phyloP scores from a whole-genome alignment of 2,113 vertebrate genomes.

The Camelus dromedarius region DNA sequence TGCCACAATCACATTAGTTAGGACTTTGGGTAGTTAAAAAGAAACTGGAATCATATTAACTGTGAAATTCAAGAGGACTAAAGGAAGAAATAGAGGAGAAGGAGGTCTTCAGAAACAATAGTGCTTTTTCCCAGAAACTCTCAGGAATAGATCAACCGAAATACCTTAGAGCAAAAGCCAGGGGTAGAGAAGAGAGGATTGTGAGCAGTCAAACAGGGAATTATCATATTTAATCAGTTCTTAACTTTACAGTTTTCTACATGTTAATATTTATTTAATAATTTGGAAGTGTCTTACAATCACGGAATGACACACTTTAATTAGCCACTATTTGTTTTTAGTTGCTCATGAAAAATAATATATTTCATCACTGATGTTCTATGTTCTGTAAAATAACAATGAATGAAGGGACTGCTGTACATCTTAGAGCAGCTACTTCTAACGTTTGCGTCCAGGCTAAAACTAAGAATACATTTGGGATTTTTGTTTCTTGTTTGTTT shows the following conservation, averaged over 20 bases:
- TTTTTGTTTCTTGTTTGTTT: not conserved
- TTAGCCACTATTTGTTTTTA: not conserved
- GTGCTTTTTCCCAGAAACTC: not conserved
- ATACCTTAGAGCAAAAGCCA: not conserved
- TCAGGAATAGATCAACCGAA: not conserved
- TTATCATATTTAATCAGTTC: not conserved
- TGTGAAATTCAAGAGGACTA: not conserved
- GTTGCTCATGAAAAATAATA: not conserved
- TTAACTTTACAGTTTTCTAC: not conserved
- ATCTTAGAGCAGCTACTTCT: not conserved
- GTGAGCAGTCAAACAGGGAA: not conserved
- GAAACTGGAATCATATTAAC: not conserved
- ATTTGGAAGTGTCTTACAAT: not conserved
- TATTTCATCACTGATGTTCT: not conserved
- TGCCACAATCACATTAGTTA: not conserved
- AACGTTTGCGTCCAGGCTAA: not conserved
- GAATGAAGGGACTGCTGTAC: not conserved
- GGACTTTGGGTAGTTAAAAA: not conserved
- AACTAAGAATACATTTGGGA: not conserved
- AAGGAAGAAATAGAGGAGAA: not conserved
- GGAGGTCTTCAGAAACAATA: not conserved
- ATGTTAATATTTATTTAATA: not conserved
- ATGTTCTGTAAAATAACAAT: not conserved
- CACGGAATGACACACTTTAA: not conserved
- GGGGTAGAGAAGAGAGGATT: not conserved